Percentiles rank a stretch among this genome's conserved stretches.
Evolutionary conservation across 2,113 vertebrate species (phyloP).

Genomic region (Penelope pileata): DNA sequence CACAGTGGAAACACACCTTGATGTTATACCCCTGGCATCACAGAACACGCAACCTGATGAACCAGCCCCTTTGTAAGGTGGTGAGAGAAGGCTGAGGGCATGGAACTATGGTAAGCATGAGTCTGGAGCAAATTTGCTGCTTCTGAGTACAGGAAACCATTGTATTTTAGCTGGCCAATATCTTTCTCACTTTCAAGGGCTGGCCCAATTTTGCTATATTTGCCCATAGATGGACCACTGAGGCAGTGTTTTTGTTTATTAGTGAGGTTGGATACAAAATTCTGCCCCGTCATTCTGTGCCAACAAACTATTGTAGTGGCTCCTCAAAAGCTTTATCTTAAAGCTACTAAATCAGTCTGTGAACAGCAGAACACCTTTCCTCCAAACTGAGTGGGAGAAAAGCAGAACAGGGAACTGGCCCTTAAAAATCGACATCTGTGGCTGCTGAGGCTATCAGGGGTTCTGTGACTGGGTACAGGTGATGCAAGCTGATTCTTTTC

Average conservation of each 20-base stretch:
- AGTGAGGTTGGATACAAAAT: background rate
- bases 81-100: background rate
- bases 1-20: background rate
- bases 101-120: background rate
- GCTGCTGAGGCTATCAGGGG: background rate
- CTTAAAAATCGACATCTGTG: background rate
- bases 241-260: background rate
- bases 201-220: background rate
- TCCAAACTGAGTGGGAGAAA: background rate
- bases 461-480: no score
- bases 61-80: background rate
- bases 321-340: background rate
- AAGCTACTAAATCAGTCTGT: background rate
- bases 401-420: background rate
- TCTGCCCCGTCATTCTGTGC: background rate
- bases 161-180: background rate
- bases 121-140: background rate
- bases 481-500: background rate
- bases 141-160: background rate
- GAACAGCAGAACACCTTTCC: background rate
- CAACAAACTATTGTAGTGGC: background rate
- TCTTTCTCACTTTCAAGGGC: background rate
- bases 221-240: background rate
- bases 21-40: fast-evolving
- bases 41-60: background rate